Percentiles rank a stretch among this genome's conserved stretches.
These are phyloP conservation scores for Gouania willdenowi DNA, from an alignment of 2,797 vertebrate species.

Conservation along the genomic window DNA sequence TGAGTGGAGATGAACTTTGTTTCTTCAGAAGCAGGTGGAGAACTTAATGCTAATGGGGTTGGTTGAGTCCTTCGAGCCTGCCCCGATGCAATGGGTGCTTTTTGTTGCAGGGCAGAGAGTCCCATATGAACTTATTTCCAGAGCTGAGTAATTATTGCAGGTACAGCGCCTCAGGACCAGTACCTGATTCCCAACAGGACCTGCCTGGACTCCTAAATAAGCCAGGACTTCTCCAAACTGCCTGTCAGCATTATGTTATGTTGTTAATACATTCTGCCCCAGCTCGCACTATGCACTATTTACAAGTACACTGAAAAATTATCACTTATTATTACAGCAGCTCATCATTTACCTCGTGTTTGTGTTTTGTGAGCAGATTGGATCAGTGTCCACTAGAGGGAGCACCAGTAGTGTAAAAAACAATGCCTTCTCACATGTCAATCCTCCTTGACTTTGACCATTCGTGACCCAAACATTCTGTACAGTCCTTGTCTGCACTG, in stretches of 20 bases:
- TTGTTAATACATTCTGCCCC: too few species aligned
- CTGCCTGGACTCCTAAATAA: conserved; percentile 45
- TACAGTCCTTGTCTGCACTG: conserved; percentile 36
- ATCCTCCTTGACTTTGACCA: conserved; percentile 37
- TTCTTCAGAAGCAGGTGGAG: conserved; percentile 32
- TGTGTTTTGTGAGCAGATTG: conserved; percentile 34
- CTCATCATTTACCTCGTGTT: too few species aligned
- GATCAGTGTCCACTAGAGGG: conserved; percentile 73
- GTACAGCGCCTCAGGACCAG: conserved; percentile 59
- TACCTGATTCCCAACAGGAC: conserved; percentile 60
- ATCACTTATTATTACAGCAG: conserved; percentile 4
- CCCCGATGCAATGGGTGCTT: conserved; percentile 39
- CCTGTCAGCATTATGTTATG: conserved; percentile 31
- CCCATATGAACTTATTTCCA: conserved; percentile 68
- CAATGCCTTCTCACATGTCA: conserved; percentile 35
- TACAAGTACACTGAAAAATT: neutral
- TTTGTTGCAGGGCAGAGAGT: conserved; percentile 43
- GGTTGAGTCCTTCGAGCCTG: conserved; percentile 44
- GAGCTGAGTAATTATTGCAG: conserved; percentile 63
- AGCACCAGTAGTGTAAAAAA: conserved; percentile 72
- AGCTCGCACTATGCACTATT: too few species aligned
- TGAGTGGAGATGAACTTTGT: conserved; percentile 42
- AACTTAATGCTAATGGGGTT: conserved; percentile 50
- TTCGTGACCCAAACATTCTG: conserved; percentile 15
- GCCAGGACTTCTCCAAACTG: conserved; percentile 40